Evolutionary conservation across 2,888 invertebrate genomes (phyloP).

Genomic region (Sepioteuthis lessoniana): DNA sequence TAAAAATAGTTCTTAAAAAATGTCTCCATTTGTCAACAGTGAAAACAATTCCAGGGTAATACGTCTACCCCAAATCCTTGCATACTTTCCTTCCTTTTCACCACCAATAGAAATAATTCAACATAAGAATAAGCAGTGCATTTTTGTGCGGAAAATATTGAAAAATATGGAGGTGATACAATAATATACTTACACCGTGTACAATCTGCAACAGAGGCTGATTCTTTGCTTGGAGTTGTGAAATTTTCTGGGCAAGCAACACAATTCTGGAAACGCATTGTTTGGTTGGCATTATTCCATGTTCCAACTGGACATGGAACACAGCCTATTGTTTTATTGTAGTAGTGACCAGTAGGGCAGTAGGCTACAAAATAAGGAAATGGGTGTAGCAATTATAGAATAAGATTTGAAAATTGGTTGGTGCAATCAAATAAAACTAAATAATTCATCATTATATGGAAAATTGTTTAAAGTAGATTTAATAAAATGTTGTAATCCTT

Average conservation of each 20-base stretch:
- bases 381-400: neutral
- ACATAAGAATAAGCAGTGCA: too few species aligned
- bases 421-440: too few species aligned
- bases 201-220: constrained; percentile 51
- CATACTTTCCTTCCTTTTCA: too few species aligned
- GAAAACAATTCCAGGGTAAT: too few species aligned
- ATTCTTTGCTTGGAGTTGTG: constrained; percentile 52
- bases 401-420: neutral
- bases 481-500: too few species aligned
- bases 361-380: constrained; percentile 49
- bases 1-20: too few species aligned
- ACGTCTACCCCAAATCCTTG: too few species aligned
- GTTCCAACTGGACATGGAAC: constrained; percentile 53
- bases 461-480: too few species aligned
- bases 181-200: constrained; percentile 48
- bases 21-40: too few species aligned
- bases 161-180: neutral
- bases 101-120: too few species aligned
- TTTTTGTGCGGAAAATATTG: too few species aligned
- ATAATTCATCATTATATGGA: too few species aligned
- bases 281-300: constrained; percentile 55
- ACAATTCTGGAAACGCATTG: constrained; percentile 52
- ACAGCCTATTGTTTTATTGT: constrained; percentile 52
- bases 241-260: constrained; percentile 53
- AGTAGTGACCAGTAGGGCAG: constrained; percentile 53